phyloP scores from a whole-genome alignment of 2,888 invertebrate species.

The Drosophila anceps region DNA sequence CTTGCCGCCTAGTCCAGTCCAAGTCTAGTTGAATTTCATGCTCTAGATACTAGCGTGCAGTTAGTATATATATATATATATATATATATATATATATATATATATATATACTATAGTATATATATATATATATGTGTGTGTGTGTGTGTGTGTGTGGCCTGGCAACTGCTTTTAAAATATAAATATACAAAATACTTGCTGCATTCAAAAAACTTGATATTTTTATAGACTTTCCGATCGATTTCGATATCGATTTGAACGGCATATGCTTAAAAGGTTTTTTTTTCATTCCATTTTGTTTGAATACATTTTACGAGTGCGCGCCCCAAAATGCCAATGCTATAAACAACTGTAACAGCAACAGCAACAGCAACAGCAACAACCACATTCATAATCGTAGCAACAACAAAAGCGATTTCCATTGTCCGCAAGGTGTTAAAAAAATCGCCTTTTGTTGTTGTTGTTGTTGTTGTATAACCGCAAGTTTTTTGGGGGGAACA shows the following conservation, averaged over 20 bases:
- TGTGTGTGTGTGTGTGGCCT: conserved; percentile 27
- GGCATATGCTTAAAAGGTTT: conserved; percentile 35
- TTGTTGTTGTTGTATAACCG: conserved; percentile 49
- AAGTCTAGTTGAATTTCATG: conserved; percentile 72
- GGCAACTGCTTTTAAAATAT: conserved; percentile 36
- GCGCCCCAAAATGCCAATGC: conserved; percentile 61
- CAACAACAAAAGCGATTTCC: conserved; percentile 35
- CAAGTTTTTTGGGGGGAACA: conserved; percentile 46
- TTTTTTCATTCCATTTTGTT: conserved; percentile 7
- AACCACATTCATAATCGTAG: conserved; percentile 15
- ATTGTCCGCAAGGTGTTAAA: conserved; percentile 77
- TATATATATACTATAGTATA: conserved; percentile 38
- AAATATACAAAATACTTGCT: conserved; percentile 39
- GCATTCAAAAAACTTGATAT: conserved; percentile 74
- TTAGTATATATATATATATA: conserved; percentile 43
- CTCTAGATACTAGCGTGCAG: conserved; percentile 75
- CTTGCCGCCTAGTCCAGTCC: conserved; percentile 45
- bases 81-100: conserved; percentile 45
- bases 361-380: conserved; percentile 7
- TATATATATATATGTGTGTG: conserved; percentile 36
- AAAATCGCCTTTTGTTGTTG: conserved; percentile 29
- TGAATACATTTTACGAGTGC: conserved; percentile 49
- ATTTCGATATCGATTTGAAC: conserved; percentile 37
- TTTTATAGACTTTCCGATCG: conserved; percentile 72
- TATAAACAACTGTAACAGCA: conserved; percentile 44